Percentiles rank a stretch among this genome's conserved stretches.
Conservation (phyloP, 2,888 invertebrate genomes). For the Itoplectis maculator region DNA sequence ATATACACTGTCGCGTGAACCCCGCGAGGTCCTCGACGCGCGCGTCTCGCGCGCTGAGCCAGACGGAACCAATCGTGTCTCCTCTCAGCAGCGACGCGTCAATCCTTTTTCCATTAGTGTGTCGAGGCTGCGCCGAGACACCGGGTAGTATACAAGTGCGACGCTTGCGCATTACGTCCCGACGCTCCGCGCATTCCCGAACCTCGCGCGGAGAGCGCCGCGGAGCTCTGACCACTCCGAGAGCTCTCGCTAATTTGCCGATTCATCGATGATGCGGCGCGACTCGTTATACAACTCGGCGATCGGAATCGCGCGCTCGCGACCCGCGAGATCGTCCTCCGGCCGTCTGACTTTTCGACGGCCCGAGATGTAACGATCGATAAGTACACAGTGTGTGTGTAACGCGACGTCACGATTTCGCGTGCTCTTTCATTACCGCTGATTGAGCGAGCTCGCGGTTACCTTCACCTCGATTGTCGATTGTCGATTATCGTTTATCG, state of each 20-base stretch:
- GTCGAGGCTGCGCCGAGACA: conserved; percentile 36
- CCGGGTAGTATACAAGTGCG: conserved; percentile 1
- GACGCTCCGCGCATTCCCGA: conserved; percentile 24
- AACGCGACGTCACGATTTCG: conserved; percentile 20
- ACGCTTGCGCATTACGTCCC: conserved; percentile 29
- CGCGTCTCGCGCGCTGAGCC: too few relatives aligned
- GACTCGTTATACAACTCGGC: conserved; percentile 50
- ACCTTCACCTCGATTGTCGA: background rate
- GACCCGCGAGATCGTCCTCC: conserved; percentile 7
- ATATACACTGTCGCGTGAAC: conserved; percentile 28
- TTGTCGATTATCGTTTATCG: too few relatives aligned
- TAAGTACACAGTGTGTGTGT: conserved; percentile 31
- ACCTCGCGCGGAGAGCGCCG: conserved; percentile 10
- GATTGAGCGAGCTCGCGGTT: background rate
- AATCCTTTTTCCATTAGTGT: conserved; percentile 47
- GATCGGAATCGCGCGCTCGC: conserved; percentile 41
- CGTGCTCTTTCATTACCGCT: conserved; percentile 1
- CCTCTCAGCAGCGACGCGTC: conserved; percentile 19
- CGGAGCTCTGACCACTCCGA: background rate
- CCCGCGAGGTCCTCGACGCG: conserved; percentile 31
- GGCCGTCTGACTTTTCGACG: conserved; percentile 27
- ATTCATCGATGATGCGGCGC: conserved; percentile 63
- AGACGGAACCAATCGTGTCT: background rate
- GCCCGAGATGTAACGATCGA: conserved; percentile 44
- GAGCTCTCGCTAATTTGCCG: conserved; percentile 53